Base-by-base conservation (phyloP, 2,888 invertebrate species). In the Malthinus flaveolus region DNA sequence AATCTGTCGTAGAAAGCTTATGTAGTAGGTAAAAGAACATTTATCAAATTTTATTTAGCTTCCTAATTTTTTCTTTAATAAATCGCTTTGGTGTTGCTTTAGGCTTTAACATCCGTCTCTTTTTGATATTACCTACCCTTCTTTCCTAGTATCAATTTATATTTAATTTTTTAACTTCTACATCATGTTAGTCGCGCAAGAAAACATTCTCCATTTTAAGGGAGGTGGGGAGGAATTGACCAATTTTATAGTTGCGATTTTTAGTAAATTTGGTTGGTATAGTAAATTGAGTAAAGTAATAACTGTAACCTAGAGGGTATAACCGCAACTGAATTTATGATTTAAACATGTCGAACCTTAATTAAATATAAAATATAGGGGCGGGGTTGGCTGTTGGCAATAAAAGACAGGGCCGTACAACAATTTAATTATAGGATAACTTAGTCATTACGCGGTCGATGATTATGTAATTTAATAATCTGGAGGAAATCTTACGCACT, bases 331-430 rank as follows among this genome's bases (percentile, higher is more conserved):
- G 39, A 49, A 64, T 61, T 64, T 62, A 62, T 64, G 59, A 61
- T 59, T 59, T 57, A 64, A 64, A 64, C 64, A 64, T 64, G 61
- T 64, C 61, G 64, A 62, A 61, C 53, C 59, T 60, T 64, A 61
- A 64, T 64, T 64, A 64, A 64, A 64, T 64, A 64, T 62, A 62
- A 64, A 64, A 62, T 62, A 59, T 64, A 52, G 44, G 55, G 55
- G 55, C 47, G 55, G 50, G 55, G 47, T 55, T 35, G 48, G 59
- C 59, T 51, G 51, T 42, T 35, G 57, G 61, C 61, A 59, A 64
- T 62, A 61, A 64, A 53, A 60, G 61, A 61, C 58, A 64, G 59
- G 61, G 59, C 39, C 55, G 52, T 45, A 54, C 49, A 50, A 51
- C 45, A 59, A 64, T 59, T 59, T 64, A 64, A 62, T 64, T 61